A percentile compares a stretch with the other conserved stretches of the same genome.
phyloP scores from a whole-genome alignment of 2,113 vertebrate species.

The Myotis davidii region DNA sequence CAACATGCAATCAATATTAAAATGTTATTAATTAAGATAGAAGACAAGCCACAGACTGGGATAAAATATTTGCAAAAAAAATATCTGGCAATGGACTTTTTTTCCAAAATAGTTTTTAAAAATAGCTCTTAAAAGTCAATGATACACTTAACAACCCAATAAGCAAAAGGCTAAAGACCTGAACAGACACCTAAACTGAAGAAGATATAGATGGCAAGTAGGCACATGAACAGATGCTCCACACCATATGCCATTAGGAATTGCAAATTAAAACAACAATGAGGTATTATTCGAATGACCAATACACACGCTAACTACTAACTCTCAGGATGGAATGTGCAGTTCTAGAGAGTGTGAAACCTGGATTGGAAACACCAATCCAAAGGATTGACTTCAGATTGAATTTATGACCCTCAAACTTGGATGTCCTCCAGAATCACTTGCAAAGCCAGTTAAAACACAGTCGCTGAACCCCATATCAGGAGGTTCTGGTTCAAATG shows the following conservation, averaged over 20 bases:
- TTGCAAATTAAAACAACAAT: not conserved
- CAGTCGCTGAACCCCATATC: not conserved
- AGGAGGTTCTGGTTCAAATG: not conserved
- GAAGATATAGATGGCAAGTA: not conserved
- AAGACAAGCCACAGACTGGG: not conserved
- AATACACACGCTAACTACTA: too few relatives aligned
- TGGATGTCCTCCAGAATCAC: not conserved
- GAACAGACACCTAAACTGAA: not conserved
- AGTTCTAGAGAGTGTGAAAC: not conserved
- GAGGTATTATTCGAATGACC: not conserved
- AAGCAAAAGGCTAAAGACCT: not conserved
- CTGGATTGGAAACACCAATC: not conserved
- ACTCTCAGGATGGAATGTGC: accelerated
- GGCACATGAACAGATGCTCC: not conserved
- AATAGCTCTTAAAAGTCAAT: not conserved
- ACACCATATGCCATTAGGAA: not conserved
- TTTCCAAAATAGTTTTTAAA: not conserved
- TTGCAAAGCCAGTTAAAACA: not conserved
- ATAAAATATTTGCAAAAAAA: not conserved
- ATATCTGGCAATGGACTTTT: too few relatives aligned
- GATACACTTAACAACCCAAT: not conserved
- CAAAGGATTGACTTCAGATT: too few relatives aligned
- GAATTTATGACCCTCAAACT: not conserved
- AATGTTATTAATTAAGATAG: not conserved
- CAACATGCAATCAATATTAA: not conserved